phyloP scores from a whole-genome alignment of 2,113 vertebrate genomes.

The Terrapene triunguis region DNA sequence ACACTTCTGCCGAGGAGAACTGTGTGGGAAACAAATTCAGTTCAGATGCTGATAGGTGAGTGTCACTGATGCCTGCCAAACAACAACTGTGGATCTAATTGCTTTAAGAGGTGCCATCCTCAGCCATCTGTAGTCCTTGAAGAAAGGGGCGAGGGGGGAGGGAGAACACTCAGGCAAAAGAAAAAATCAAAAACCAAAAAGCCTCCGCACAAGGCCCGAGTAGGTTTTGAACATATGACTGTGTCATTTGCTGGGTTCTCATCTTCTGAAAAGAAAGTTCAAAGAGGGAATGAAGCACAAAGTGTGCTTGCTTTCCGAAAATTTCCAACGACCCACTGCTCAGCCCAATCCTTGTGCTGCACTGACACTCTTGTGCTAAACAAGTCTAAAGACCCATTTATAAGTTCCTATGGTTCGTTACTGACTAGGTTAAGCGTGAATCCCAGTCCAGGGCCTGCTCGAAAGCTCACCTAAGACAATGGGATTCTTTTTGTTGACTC shows the following conservation, averaged over 20 bases:
- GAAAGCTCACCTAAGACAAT: background rate
- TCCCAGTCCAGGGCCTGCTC: background rate
- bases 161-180: background rate
- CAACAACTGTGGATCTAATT: constrained; percentile 5
- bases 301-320: background rate
- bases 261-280: background rate
- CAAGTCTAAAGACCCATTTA: background rate
- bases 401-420: background rate
- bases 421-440: background rate
- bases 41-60: constrained; percentile 34
- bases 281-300: background rate
- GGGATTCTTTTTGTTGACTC: background rate
- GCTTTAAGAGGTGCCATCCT: background rate
- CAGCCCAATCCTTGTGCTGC: background rate
- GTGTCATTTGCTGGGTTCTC: background rate
- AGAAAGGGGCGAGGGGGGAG: fast-evolving
- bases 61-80: background rate
- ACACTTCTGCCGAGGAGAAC: background rate
- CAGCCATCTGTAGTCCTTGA: constrained; percentile 51
- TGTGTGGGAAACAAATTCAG: background rate
- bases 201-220: background rate
- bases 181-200: background rate
- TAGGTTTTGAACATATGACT: background rate
- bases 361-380: background rate
- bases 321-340: background rate